These are phyloP conservation scores for Dasypogon diadema DNA, from an alignment of 2,888 invertebrate genomes.

Conservation along the genomic window DNA sequence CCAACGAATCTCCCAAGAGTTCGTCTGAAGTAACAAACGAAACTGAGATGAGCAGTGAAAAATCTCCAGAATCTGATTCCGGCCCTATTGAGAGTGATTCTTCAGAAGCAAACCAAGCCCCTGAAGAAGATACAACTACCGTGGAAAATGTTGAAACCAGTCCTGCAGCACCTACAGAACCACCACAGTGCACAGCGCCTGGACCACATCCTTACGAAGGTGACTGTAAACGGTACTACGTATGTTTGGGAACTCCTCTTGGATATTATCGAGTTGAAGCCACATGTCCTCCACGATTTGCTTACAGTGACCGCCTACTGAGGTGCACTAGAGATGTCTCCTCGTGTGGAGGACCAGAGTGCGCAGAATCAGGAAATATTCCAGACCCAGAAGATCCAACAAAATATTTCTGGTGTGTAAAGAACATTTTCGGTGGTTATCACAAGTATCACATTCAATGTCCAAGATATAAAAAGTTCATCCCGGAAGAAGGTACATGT, in stretches of 20 bases:
- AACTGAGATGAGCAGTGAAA: neutral
- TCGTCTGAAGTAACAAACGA: neutral
- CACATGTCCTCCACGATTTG: conserved; percentile 53
- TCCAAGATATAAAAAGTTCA: conserved; percentile 46
- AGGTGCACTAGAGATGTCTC: conserved; percentile 56
- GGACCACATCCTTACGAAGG: conserved; percentile 51
- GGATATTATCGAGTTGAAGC: conserved; percentile 36
- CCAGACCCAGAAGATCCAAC: conserved; percentile 53
- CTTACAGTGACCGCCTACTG: conserved; percentile 51
- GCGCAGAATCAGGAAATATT: conserved; percentile 48
- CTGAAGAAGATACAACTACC: neutral
- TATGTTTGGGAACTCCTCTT: conserved; percentile 49
- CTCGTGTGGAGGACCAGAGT: conserved; percentile 50
- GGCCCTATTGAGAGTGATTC: no score
- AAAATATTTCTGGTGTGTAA: conserved; percentile 56
- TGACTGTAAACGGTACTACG: conserved; percentile 53
- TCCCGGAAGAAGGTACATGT: conserved; percentile 49
- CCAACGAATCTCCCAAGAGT: neutral
- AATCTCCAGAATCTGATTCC: no score
- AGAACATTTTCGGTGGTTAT: conserved; percentile 53
- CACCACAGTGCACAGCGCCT: conserved; percentile 44
- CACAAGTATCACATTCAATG: conserved; percentile 57
- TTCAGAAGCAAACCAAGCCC: no score
- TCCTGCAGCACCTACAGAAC: neutral
- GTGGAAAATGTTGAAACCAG: neutral